These are phyloP conservation scores for Plusia festucae DNA, from an alignment of 2,888 invertebrate species.

Conservation along the genomic window DNA sequence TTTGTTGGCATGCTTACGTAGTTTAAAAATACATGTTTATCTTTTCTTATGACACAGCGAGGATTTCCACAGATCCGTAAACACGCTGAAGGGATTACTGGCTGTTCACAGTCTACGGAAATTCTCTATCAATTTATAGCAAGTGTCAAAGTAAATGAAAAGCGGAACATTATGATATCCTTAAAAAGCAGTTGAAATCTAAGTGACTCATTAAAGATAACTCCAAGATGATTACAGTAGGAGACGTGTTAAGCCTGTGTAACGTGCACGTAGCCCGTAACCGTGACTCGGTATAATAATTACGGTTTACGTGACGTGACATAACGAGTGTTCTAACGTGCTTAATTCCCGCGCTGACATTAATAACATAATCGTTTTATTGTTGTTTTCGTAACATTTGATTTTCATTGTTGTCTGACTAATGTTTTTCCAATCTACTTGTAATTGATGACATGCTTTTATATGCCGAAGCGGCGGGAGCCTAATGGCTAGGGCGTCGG, in stretches of 20 bases:
- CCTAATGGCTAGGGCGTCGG: too few relatives aligned
- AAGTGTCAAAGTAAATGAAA: too few relatives aligned
- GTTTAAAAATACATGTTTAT: too few relatives aligned
- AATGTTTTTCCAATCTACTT: too few relatives aligned
- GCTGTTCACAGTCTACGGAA: too few relatives aligned
- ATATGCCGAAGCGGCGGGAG: too few relatives aligned
- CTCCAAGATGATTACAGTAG: conserved; percentile 22
- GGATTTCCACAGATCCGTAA: too few relatives aligned
- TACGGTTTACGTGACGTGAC: conserved; percentile 35
- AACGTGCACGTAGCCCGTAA: conserved; percentile 36
- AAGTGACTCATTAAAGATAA: conserved; percentile 29
- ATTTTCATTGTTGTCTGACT: neutral
- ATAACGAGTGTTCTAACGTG: conserved; percentile 46
- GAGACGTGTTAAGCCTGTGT: conserved; percentile 46
- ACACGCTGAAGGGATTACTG: too few relatives aligned
- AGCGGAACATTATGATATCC: neutral
- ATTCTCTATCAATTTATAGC: too few relatives aligned
- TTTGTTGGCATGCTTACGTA: too few relatives aligned
- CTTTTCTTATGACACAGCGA: too few relatives aligned
- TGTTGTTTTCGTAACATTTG: conserved; percentile 27
- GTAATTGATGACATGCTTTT: too few relatives aligned
- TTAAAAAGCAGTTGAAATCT: conserved; percentile 37
- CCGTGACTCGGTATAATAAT: conserved; percentile 46
- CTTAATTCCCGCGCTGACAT: conserved; percentile 23
- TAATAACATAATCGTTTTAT: conserved; percentile 22